Percentiles rank a stretch among this genome's conserved stretches.
These are phyloP conservation scores for Solenodon paradoxus DNA, from an alignment of 2,113 vertebrate genomes.

Conservation along the genomic window DNA sequence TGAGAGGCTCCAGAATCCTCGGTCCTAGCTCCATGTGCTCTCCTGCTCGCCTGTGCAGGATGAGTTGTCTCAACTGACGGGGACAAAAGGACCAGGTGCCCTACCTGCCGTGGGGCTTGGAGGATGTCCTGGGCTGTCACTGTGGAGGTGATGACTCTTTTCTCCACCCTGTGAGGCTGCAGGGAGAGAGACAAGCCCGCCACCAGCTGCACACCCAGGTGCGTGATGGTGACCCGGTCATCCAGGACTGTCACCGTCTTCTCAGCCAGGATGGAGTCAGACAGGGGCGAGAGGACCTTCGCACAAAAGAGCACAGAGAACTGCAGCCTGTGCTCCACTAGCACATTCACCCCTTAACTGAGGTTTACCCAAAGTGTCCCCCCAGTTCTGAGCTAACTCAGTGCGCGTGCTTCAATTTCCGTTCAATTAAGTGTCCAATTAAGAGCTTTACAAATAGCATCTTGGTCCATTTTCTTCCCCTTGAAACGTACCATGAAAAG, in stretches of 20 bases:
- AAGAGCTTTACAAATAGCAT: no score
- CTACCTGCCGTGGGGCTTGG: slow-evolving; percentile 90
- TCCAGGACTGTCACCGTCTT: slow-evolving; percentile 95
- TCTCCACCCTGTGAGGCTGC: slow-evolving; percentile 85
- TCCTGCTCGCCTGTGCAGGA: fast-evolving
- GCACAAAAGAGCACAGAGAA: background rate
- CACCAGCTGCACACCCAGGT: slow-evolving; percentile 93
- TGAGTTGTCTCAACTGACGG: no score
- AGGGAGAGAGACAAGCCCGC: slow-evolving; percentile 89
- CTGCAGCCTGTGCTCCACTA: background rate
- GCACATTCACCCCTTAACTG: background rate
- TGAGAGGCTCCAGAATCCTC: background rate
- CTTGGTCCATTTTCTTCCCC: background rate
- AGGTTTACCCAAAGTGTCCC: background rate
- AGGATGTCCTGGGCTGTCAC: slow-evolving; percentile 90
- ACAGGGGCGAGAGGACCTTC: slow-evolving; percentile 95
- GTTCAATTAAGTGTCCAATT: no score
- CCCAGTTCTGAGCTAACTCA: background rate
- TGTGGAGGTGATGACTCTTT: slow-evolving; percentile 87
- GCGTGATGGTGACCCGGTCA: slow-evolving; percentile 93
- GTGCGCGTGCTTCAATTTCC: background rate
- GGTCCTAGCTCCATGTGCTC: fast-evolving
- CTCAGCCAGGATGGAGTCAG: slow-evolving; percentile 97
- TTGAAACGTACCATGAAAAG: fast-evolving
- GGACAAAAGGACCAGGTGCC: fast-evolving